Conservation (phyloP, 2,113 vertebrate species). For the Erpornis zantholeuca region DNA sequence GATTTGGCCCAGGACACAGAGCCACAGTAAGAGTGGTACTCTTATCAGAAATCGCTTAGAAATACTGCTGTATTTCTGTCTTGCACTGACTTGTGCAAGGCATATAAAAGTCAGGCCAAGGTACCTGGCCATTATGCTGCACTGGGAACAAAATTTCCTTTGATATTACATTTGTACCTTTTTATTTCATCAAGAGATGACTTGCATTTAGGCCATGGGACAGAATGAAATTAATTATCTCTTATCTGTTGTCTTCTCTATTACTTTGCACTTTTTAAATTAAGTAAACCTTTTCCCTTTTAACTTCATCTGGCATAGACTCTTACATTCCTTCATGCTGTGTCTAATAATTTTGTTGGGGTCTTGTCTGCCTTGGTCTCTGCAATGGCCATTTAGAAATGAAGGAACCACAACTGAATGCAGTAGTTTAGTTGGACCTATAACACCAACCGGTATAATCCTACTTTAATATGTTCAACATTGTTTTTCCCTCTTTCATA, state of each 20-base stretch:
- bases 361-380: not conserved
- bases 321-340: not conserved
- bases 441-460: not conserved
- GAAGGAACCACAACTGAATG: not conserved
- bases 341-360: not conserved
- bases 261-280: conserved; percentile 50
- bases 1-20: not conserved
- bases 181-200: conserved; percentile 44
- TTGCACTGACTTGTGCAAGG: not conserved
- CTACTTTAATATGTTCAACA: not conserved
- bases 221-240: conserved; percentile 18
- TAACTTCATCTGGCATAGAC: not conserved
- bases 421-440: not conserved
- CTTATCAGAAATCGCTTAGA: not conserved
- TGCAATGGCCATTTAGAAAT: not conserved
- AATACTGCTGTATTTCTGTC: not conserved
- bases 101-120: not conserved
- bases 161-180: conserved; percentile 48
- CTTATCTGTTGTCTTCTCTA: conserved; percentile 18
- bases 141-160: conserved; percentile 15
- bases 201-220: conserved; percentile 5
- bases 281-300: not conserved
- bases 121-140: not conserved
- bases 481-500: not conserved
- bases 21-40: not conserved